phyloP scores from a whole-genome alignment of 2,888 invertebrate genomes.

The Erebia aethiops region DNA sequence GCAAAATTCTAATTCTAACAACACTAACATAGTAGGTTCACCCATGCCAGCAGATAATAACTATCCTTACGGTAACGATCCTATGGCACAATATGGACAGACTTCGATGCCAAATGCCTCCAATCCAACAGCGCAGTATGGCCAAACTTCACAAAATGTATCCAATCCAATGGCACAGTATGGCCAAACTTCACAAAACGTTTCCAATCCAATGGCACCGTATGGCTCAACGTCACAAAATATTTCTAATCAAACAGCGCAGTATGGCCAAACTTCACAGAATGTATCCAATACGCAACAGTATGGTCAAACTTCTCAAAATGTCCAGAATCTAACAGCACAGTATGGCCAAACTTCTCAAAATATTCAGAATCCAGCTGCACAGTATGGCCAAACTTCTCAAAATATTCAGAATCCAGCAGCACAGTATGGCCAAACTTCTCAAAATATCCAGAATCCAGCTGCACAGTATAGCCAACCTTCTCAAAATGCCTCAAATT shows the following conservation, averaged over 20 bases:
- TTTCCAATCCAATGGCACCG: neutral
- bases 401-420: neutral
- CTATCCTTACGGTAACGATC: constrained; percentile 58
- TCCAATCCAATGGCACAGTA: constrained; percentile 41
- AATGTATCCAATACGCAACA: constrained; percentile 40
- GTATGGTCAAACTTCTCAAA: constrained; percentile 22
- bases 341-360: constrained; percentile 17
- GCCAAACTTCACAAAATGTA: neutral
- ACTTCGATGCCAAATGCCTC: constrained; percentile 30
- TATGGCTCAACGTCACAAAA: neutral
- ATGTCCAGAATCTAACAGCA: constrained; percentile 22
- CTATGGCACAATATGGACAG: constrained; percentile 35
- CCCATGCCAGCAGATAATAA: constrained; percentile 60
- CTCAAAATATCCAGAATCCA: neutral
- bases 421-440: neutral
- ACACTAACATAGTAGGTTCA: constrained; percentile 57
- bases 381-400: constrained; percentile 24
- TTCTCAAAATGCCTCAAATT: constrained; percentile 3
- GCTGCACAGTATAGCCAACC: neutral
- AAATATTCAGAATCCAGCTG: constrained; percentile 40
- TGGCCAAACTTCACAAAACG: neutral
- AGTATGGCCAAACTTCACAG: constrained; percentile 6
- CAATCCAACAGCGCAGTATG: constrained; percentile 43
- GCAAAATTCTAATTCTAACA: constrained; percentile 57
- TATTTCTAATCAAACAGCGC: constrained; percentile 42